phyloP scores from a whole-genome alignment of 2,888 invertebrate genomes.

The Athetis lepigone region DNA sequence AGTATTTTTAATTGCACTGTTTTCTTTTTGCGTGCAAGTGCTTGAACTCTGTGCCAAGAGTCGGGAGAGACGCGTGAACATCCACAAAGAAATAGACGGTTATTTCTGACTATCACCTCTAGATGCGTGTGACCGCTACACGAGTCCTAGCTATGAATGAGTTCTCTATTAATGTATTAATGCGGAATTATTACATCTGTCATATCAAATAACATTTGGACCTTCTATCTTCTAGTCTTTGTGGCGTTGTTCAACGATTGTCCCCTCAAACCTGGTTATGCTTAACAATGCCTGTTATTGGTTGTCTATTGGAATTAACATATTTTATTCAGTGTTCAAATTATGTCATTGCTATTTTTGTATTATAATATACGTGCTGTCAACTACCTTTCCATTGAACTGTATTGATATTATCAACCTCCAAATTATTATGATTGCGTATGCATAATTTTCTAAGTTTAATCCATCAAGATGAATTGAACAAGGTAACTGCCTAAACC shows the following conservation, averaged over 20 bases:
- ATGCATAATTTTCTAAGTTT: conserved; percentile 1
- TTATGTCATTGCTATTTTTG: conserved; percentile 54
- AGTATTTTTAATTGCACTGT: conserved; percentile 69
- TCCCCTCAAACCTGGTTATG: conserved; percentile 38
- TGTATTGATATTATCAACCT: conserved; percentile 15
- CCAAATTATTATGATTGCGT: conserved; percentile 12
- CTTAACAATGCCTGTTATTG: conserved; percentile 43
- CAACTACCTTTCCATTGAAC: conserved; percentile 38
- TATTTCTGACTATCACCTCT: conserved; percentile 74
- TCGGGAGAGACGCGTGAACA: conserved; percentile 68
- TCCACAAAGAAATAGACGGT: conserved; percentile 72
- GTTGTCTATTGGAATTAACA: conserved; percentile 44
- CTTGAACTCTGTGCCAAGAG: conserved; percentile 77
- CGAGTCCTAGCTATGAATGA: conserved; percentile 54
- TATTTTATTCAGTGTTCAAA: conserved; percentile 39
- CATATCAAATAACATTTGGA: conserved; percentile 45
- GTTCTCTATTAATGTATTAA: conserved; percentile 50
- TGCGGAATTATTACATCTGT: conserved; percentile 51
- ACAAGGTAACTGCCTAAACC: neutral
- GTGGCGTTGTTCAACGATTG: conserved; percentile 31
- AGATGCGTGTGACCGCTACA: conserved; percentile 57
- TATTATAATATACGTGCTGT: conserved; percentile 23
- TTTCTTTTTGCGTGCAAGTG: conserved; percentile 67
- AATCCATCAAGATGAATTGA: neutral
- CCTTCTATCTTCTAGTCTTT: conserved; percentile 31